Conservation (phyloP, 1,140 invertebrate genomes). For the Brachionus sp. region DNA sequence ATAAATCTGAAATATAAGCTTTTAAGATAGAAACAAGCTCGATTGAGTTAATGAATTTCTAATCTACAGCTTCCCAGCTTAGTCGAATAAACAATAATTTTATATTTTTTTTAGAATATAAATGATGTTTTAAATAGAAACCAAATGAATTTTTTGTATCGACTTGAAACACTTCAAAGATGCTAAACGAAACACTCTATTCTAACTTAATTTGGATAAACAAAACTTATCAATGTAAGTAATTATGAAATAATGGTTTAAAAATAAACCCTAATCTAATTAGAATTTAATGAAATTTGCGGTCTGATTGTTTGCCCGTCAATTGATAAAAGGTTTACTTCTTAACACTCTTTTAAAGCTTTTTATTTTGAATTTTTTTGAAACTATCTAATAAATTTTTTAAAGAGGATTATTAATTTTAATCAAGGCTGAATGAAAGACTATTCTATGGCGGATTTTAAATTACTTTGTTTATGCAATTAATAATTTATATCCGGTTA, state of each 20-base stretch:
- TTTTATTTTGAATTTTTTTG: neutral
- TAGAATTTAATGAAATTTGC: neutral
- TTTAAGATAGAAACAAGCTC: neutral
- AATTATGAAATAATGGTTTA: neutral
- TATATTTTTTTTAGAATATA: neutral
- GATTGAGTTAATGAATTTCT: neutral
- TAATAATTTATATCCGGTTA: too few relatives aligned
- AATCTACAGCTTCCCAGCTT: neutral
- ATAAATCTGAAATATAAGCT: neutral
- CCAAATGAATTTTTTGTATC: neutral
- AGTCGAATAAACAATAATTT: neutral
- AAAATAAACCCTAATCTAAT: neutral
- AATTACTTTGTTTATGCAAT: too few relatives aligned
- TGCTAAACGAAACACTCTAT: neutral
- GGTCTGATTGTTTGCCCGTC: neutral
- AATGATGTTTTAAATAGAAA: neutral
- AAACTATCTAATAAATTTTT: neutral
- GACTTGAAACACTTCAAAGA: neutral
- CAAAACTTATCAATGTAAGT: neutral
- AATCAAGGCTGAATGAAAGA: too few relatives aligned
- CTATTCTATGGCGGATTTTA: too few relatives aligned
- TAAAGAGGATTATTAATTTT: too few relatives aligned
- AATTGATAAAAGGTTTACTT: too few relatives aligned
- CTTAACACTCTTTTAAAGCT: neutral
- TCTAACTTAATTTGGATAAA: neutral